phyloP scores from a whole-genome alignment of 2,113 vertebrate species.

The Accipiter cooperii region DNA sequence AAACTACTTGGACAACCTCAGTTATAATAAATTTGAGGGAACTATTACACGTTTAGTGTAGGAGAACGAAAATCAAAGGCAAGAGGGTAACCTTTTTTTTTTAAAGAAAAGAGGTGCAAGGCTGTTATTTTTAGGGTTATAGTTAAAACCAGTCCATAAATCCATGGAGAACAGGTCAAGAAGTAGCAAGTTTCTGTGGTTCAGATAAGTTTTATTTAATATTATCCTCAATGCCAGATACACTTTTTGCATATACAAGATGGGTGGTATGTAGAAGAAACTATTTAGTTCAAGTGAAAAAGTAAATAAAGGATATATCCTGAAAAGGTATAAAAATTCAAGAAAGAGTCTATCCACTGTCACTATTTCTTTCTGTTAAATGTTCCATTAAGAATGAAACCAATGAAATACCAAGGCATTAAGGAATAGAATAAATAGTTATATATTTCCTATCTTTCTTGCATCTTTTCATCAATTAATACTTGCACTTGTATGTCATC shows the following conservation, averaged over 20 bases:
- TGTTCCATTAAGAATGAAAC: neutral
- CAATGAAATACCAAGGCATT: neutral
- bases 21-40: neutral
- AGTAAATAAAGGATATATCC: neutral
- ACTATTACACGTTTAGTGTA: neutral
- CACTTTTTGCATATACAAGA: neutral
- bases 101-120: neutral
- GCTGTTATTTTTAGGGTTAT: neutral
- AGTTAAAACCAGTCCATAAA: neutral
- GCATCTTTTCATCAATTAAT: neutral
- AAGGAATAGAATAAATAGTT: neutral
- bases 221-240: neutral
- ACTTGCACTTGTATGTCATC: neutral
- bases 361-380: neutral
- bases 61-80: neutral
- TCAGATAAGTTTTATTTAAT: neutral
- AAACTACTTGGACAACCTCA: neutral
- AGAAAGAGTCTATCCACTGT: neutral
- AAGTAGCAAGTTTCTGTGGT: neutral
- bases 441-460: neutral
- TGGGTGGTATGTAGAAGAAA: neutral
- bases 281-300: neutral
- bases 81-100: neutral
- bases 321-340: neutral
- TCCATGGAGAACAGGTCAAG: neutral